Conservation (phyloP, 1,140 invertebrate genomes). For the Drosophila elegans region DNA sequence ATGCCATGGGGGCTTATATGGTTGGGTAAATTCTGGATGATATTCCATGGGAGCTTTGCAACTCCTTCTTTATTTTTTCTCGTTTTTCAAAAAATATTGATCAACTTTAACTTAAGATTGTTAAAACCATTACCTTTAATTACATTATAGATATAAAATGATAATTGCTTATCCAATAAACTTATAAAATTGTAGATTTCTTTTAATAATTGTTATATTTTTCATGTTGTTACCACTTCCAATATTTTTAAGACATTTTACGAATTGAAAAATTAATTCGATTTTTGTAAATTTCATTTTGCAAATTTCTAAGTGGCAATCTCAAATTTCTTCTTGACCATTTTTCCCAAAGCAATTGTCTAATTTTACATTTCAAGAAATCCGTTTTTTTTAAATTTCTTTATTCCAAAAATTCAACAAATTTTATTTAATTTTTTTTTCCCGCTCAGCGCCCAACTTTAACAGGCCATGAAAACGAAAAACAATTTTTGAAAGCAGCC, state of each 20-base stretch:
- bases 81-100: not conserved
- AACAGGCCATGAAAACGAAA: constrained; percentile 49
- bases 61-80: not conserved
- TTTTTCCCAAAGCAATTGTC: not conserved
- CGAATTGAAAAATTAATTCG: too few species aligned
- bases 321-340: constrained; percentile 2
- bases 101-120: too few species aligned
- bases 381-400: not conserved
- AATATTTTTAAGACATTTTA: too few species aligned
- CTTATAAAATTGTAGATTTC: too few species aligned
- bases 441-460: constrained; percentile 23
- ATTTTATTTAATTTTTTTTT: constrained; percentile 14
- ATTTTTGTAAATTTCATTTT: too few species aligned
- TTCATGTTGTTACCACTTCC: too few species aligned
- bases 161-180: too few species aligned
- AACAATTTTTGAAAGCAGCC: constrained; percentile 43
- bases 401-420: constrained; percentile 25
- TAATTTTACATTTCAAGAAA: constrained; percentile 19
- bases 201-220: too few species aligned
- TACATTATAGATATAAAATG: too few species aligned
- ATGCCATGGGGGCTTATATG: not conserved
- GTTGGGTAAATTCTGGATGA: not conserved
- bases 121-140: too few species aligned
- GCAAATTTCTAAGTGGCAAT: not conserved
- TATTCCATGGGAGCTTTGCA: not conserved